Percentiles rank a stretch among this genome's conserved stretches.
Evolutionary conservation across 2,113 vertebrate species (phyloP).

Genomic region (Eulemur rufifrons): DNA sequence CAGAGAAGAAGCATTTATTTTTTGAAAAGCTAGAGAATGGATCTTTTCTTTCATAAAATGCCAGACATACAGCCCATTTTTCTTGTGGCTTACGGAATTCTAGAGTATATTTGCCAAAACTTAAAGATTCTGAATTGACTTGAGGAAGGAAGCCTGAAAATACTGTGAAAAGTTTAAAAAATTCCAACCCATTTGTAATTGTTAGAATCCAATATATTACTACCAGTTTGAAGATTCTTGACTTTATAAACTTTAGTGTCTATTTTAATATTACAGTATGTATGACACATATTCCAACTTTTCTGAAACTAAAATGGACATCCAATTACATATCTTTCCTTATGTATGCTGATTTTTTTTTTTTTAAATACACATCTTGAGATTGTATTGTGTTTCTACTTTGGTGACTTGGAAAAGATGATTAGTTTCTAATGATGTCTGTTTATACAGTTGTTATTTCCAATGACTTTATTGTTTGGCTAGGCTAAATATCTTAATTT

Average conservation of each 20-base stretch:
- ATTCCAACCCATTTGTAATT: not conserved
- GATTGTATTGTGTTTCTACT: conserved; percentile 42
- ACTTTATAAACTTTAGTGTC: not conserved
- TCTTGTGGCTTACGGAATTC: conserved; percentile 40
- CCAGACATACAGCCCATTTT: not conserved
- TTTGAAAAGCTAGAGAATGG: not conserved
- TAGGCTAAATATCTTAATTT: conserved; percentile 74
- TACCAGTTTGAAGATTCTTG: not conserved
- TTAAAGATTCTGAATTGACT: not conserved
- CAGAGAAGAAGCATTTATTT: not conserved
- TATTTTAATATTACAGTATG: not conserved
- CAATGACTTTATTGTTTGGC: conserved; percentile 70
- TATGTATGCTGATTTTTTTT: not conserved
- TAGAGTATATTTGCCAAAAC: not conserved
- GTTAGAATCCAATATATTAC: not conserved
- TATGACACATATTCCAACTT: not conserved
- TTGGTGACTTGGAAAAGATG: conserved; percentile 40
- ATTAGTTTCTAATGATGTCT: conserved; percentile 61
- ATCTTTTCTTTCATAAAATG: conserved; percentile 37
- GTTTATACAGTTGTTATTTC: conserved; percentile 49
- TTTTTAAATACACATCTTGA: not conserved
- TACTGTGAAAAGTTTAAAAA: not conserved
- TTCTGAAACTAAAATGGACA: not conserved
- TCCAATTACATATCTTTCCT: not conserved
- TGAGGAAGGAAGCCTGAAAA: not conserved